These are phyloP conservation scores for Lasioglossum albipes DNA, from an alignment of 1,140 invertebrate species.

Conservation along the genomic window DNA sequence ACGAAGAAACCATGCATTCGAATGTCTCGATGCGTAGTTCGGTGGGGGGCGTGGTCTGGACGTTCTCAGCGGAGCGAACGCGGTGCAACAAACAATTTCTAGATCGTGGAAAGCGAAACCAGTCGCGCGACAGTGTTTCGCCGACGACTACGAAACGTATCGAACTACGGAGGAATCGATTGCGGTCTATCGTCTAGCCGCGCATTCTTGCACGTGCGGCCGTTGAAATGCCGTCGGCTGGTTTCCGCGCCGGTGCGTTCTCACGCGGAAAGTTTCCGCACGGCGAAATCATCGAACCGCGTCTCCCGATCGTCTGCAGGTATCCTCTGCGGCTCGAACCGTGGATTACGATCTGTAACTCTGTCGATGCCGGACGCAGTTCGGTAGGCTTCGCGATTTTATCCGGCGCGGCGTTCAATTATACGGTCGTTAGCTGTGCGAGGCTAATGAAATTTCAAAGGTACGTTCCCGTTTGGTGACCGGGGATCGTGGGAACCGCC, in stretches of 20 bases:
- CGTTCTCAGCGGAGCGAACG: too few relatives aligned
- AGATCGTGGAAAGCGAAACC: too few relatives aligned
- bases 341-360: too few relatives aligned
- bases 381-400: not conserved
- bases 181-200: not conserved
- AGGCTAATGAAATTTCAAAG: constrained; percentile 15
- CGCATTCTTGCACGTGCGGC: constrained; percentile 31
- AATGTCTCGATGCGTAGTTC: too few relatives aligned
- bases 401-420: not conserved
- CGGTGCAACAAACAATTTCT: too few relatives aligned
- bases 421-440: constrained; percentile 1
- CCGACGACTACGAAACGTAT: too few relatives aligned
- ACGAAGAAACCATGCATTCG: too few relatives aligned
- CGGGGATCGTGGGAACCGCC: constrained; percentile 4
- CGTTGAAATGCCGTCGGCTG: constrained; percentile 32
- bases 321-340: too few relatives aligned
- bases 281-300: not conserved
- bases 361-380: not conserved
- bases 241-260: constrained; percentile 4
- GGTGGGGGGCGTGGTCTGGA: too few relatives aligned
- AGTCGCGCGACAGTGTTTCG: too few relatives aligned
- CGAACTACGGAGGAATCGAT: too few relatives aligned
- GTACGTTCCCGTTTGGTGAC: not conserved
- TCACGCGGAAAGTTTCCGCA: constrained; percentile 16
- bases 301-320: not conserved